Base-by-base conservation (phyloP, 30 jellyfish, hydroid and myxozoan genomes). In the Morbakka virulenta region DNA sequence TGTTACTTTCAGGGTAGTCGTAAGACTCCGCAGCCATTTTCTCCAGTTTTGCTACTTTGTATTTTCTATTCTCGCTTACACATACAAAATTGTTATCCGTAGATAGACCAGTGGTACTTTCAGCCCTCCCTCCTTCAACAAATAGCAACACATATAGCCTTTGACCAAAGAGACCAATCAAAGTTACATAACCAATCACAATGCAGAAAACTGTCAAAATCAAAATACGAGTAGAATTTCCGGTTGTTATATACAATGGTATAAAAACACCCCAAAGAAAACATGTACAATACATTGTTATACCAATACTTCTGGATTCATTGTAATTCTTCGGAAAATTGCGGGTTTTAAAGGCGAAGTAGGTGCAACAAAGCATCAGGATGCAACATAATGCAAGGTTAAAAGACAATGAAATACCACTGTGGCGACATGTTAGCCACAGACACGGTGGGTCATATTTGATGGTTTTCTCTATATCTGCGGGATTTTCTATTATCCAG, bases 251-350 rank as follows among this genome's bases (percentile, higher is more conserved):
- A 13, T 25, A 85, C 31, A 83, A 52, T 28, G 95, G 87, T 66
- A 83, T 64, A 69, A 83, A 83, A 28, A 83, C 65, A 1, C 95
- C 95, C 95, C 95, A 83, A 2, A 84, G 74, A 33, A 93, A 86
- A 41, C 95, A 83, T n/a, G 97, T 80, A 32, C 81, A 57, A 52
- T 80, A 93, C 99, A 93, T 93, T 17, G 99, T 86, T n/a, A 82
- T 61, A 62, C 93, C 97, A 47, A 93, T 93, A 80, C 97, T 93
- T 61, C 68, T 72, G 3, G 95, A 87, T 52, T 93, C 99, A 69
- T 87, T 93, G 91, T 69, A 93, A 41, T 90, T 93, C 27, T 94
- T 81, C 0, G 99, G 99, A 26, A 93, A 82, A 17, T 86, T 93
- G 3, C 99, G 75, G 52, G 97, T 93, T 79, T 86, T 86, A 79